phyloP scores from a whole-genome alignment of 2,797 vertebrate genomes.

The Sternarchorhynchus goeldii region DNA sequence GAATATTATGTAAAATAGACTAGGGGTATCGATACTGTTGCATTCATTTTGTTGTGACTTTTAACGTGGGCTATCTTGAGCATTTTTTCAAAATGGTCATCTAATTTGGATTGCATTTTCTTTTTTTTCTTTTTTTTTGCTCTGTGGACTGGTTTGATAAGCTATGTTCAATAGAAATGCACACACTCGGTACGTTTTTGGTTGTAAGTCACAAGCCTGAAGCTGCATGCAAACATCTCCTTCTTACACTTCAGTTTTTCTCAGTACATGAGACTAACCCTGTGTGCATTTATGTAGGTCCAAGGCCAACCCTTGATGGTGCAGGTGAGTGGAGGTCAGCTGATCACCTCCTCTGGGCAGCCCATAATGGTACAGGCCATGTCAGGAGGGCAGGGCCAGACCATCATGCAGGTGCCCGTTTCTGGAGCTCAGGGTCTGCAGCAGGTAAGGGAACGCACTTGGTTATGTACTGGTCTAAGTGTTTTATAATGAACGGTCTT shows the following conservation, averaged over 20 bases:
- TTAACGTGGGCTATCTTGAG: too few species aligned
- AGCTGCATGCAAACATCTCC: conserved; percentile 19
- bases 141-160: conserved; percentile 9
- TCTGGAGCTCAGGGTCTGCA: conserved; percentile 95
- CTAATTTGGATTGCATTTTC: too few species aligned
- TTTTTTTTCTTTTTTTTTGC: neutral
- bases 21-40: too few species aligned
- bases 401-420: conserved; percentile 98
- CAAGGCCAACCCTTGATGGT: conserved; percentile 99
- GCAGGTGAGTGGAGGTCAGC: conserved; percentile 96
- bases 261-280: neutral
- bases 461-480: too few species aligned
- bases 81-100: too few species aligned
- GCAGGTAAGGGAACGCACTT: conserved; percentile 78
- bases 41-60: too few species aligned
- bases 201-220: neutral
- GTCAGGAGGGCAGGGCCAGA: conserved; percentile 93
- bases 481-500: too few species aligned
- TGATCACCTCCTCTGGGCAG: conserved; percentile 98
- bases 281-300: conserved; percentile 72
- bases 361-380: conserved; percentile 99
- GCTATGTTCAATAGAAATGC: neutral
- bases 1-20: too few species aligned
- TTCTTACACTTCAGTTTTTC: neutral
- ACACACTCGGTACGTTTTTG: neutral